These are phyloP conservation scores for Syngnathoides biaculeatus DNA, from an alignment of 2,113 vertebrate species.

Conservation along the genomic window DNA sequence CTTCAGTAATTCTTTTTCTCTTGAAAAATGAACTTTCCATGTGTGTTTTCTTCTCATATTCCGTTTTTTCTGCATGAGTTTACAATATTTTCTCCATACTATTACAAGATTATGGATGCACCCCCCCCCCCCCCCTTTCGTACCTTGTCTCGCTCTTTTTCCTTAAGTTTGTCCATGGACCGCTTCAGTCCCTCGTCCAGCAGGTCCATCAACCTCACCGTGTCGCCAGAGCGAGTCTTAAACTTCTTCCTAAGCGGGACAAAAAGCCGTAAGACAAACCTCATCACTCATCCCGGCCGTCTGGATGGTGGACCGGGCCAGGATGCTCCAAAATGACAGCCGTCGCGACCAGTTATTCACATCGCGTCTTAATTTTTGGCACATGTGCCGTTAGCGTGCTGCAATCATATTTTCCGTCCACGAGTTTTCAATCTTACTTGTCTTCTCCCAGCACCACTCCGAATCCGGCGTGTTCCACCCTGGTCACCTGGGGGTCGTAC, in stretches of 20 bases:
- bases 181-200: conserved; percentile 92
- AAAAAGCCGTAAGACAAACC: neutral
- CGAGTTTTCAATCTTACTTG: conserved; percentile 78
- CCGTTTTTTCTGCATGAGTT: no score
- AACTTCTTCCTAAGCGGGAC: conserved; percentile 88
- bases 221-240: conserved; percentile 94
- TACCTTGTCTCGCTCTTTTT: conserved; percentile 96
- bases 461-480: conserved; percentile 87
- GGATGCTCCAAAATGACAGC: conserved; percentile 16
- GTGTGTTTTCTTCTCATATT: no score
- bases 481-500: conserved; percentile 87
- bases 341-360: no score
- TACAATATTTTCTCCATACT: no score
- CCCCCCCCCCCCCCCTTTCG: no score
- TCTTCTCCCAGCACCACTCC: conserved; percentile 97
- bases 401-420: neutral
- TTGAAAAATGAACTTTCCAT: no score
- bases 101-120: no score
- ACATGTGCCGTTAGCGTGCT: neutral
- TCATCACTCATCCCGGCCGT: neutral
- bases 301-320: conserved; percentile 18
- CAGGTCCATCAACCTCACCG: conserved; percentile 88
- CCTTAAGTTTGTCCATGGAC: conserved; percentile 94
- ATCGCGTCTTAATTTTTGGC: neutral
- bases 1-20: no score